phyloP scores from a whole-genome alignment of 2,888 invertebrate species.

The Phragmatobia fuliginosa region DNA sequence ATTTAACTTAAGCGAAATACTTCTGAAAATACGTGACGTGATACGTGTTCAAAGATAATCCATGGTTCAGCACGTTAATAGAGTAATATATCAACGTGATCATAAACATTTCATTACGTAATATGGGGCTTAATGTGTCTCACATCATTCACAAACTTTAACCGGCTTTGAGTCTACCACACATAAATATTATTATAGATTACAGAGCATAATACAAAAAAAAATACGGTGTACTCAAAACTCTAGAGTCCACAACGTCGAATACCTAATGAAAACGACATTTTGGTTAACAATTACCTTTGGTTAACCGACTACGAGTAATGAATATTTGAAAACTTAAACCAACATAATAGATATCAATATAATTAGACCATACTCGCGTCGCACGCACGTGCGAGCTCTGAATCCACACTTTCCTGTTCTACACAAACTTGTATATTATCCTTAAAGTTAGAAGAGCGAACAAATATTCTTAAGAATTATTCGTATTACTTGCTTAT shows the following conservation, averaged over 20 bases:
- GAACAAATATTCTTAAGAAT: constrained; percentile 51
- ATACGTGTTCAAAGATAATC: neutral
- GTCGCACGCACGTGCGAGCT: constrained; percentile 53
- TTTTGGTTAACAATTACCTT: constrained; percentile 63
- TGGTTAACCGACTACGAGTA: constrained; percentile 65
- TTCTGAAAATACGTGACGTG: neutral
- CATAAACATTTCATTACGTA: constrained; percentile 13
- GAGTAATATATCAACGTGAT: constrained; percentile 7
- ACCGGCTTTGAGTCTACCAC: constrained; percentile 31
- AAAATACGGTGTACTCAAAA: constrained; percentile 52
- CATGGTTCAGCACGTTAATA: neutral
- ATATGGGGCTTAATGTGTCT: constrained; percentile 13
- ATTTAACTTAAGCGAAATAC: neutral
- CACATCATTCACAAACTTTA: constrained; percentile 9
- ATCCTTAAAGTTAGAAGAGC: constrained; percentile 51
- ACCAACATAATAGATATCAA: constrained; percentile 42
- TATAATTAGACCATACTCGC: constrained; percentile 46
- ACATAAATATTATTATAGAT: constrained; percentile 35
- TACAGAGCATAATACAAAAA: constrained; percentile 39
- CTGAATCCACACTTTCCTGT: constrained; percentile 50
- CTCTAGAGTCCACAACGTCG: constrained; percentile 43
- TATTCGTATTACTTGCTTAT: constrained; percentile 46
- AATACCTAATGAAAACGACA: constrained; percentile 67
- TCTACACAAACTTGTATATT: constrained; percentile 41
- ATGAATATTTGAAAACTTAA: constrained; percentile 52